A percentile compares a stretch with the other conserved stretches of the same genome.
These are phyloP conservation scores for Bubo bubo DNA, from an alignment of 2,113 vertebrate species.

Conservation along the genomic window DNA sequence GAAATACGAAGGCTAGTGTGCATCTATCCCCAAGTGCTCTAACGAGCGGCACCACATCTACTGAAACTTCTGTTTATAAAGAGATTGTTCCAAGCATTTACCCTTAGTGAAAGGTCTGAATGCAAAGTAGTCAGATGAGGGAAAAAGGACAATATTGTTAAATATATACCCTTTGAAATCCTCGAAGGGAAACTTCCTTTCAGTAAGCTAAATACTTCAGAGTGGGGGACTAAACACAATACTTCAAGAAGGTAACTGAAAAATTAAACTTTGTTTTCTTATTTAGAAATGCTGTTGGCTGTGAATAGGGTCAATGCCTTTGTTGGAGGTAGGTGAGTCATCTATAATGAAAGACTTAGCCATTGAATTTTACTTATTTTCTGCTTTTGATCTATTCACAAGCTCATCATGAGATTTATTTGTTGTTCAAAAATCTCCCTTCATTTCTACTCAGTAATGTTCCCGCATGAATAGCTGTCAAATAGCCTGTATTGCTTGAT, in stretches of 20 bases:
- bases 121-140: constrained; percentile 18
- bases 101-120: constrained; percentile 20
- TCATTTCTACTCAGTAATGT: not conserved
- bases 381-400: constrained; percentile 49
- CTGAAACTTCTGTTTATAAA: not conserved
- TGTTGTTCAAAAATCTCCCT: constrained; percentile 43
- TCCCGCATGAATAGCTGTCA: constrained; percentile 22
- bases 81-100: not conserved
- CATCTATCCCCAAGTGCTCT: not conserved
- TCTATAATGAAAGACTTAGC: constrained; percentile 14
- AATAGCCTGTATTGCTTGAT: not conserved
- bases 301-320: constrained; percentile 32
- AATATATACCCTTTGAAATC: not conserved
- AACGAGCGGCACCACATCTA: not conserved
- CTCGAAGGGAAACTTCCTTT: not conserved
- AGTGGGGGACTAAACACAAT: not conserved
- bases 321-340: not conserved
- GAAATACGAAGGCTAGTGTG: not conserved
- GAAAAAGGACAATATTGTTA: constrained; percentile 1
- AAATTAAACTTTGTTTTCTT: constrained; percentile 48
- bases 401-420: constrained; percentile 53
- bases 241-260: constrained; percentile 14
- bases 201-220: constrained; percentile 24
- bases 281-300: constrained; percentile 25
- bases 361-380: constrained; percentile 42